Conservation (phyloP, 2,113 vertebrate species). For the Erpornis zantholeuca region DNA sequence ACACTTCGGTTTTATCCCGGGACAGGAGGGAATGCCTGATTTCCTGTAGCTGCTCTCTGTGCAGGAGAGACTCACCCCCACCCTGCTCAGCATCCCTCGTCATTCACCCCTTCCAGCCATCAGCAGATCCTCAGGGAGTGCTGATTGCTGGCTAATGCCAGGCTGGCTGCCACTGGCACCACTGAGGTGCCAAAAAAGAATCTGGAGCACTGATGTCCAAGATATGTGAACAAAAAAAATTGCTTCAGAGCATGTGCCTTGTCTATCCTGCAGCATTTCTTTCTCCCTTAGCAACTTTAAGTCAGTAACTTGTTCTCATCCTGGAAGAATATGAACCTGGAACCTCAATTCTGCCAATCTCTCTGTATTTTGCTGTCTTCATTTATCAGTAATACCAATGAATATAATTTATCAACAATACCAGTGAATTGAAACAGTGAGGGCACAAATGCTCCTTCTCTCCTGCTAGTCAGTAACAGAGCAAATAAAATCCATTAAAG, state of each 20-base stretch:
- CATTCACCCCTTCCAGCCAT: background rate
- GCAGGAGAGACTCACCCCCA: background rate
- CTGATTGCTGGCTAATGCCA: background rate
- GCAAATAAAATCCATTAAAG: background rate
- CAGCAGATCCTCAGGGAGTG: background rate
- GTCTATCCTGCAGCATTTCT: background rate
- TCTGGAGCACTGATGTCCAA: background rate
- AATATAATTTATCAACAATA: background rate
- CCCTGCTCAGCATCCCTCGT: background rate
- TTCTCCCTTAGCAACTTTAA: background rate
- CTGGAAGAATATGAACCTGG: background rate
- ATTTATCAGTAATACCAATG: background rate
- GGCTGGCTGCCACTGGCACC: background rate
- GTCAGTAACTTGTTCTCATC: background rate
- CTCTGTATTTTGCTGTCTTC: background rate
- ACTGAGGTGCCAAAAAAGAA: background rate
- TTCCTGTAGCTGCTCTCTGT: background rate
- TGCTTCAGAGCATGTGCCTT: rapidly evolving
- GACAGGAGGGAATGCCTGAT: background rate
- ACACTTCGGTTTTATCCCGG: background rate
- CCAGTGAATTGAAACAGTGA: background rate
- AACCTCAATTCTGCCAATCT: background rate
- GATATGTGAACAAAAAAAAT: background rate
- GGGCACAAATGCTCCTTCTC: background rate
- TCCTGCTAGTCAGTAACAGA: background rate